phyloP scores from a whole-genome alignment of 2,888 invertebrate genomes.

The Drosophila mimetica region DNA sequence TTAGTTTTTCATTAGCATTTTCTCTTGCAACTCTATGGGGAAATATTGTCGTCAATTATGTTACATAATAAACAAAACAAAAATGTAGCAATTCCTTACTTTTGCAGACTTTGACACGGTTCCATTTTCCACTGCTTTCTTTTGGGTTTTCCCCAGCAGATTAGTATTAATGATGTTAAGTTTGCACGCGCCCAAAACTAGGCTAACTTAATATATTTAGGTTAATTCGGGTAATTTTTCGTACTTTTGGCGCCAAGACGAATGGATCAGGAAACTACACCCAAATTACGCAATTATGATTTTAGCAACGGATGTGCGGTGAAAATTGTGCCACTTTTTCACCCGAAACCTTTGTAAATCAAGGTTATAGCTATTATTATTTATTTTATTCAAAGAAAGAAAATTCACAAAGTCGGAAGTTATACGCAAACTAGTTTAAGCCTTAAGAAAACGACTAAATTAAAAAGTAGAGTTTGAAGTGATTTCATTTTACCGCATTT shows the following conservation, averaged over 20 bases:
- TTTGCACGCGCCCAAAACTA: slow-evolving; percentile 40
- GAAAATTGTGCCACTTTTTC: background rate
- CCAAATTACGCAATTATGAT: slow-evolving; percentile 32
- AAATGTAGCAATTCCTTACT: slow-evolving; percentile 24
- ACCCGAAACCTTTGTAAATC: background rate
- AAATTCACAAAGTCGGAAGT: background rate
- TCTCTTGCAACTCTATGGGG: slow-evolving; percentile 54
- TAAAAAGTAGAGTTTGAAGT: background rate
- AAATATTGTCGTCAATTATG: slow-evolving; percentile 70
- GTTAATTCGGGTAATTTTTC: slow-evolving; percentile 57
- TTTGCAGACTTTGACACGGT: slow-evolving; percentile 41
- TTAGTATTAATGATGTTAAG: slow-evolving; percentile 46
- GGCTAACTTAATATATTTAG: slow-evolving; percentile 51
- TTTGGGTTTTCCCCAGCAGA: slow-evolving; percentile 32
- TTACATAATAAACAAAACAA: slow-evolving; percentile 57
- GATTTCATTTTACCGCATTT: background rate
- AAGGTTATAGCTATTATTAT: background rate
- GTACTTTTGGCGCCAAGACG: slow-evolving; percentile 34
- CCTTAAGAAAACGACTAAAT: background rate
- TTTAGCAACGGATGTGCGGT: slow-evolving; percentile 31
- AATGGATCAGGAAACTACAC: slow-evolving; percentile 37
- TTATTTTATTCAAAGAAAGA: background rate
- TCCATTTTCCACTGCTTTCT: slow-evolving; percentile 27
- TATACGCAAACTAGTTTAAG: background rate
- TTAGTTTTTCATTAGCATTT: slow-evolving; percentile 52